Percentiles rank a stretch among this genome's conserved stretches.
These are phyloP conservation scores for Cyprinodon brontotheroides DNA, from an alignment of 2,113 vertebrate species.

Conservation along the genomic window DNA sequence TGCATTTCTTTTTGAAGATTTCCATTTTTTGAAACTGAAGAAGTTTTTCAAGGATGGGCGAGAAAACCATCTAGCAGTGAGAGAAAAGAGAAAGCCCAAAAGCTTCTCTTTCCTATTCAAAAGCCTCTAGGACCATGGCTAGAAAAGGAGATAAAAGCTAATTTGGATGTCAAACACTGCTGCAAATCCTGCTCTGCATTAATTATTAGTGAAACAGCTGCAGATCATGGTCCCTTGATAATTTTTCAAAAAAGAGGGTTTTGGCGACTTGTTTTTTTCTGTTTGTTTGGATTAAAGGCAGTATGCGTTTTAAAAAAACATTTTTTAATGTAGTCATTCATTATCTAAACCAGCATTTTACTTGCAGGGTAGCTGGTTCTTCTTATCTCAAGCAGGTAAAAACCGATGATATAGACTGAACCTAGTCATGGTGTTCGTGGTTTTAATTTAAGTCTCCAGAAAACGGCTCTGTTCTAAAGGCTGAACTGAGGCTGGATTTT, in stretches of 20 bases:
- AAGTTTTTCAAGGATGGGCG: neutral
- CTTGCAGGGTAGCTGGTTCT: no score
- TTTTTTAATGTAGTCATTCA: neutral
- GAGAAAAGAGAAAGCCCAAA: neutral
- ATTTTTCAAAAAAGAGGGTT: conserved; percentile 32
- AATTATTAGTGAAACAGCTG: conserved; percentile 52
- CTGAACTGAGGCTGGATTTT: neutral
- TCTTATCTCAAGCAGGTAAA: no score
- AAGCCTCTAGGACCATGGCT: conserved; percentile 6
- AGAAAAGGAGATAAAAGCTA: conserved; percentile 28
- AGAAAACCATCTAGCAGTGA: neutral
- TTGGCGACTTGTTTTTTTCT: conserved; percentile 21
- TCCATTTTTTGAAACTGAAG: neutral
- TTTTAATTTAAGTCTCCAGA: no score
- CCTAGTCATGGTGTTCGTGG: no score
- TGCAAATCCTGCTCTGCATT: conserved; percentile 36
- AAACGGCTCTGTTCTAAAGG: no score
- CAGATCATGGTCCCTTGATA: conserved; percentile 39
- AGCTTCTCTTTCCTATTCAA: conserved; percentile 15
- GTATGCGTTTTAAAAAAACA: conserved; percentile 8
- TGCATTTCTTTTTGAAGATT: neutral
- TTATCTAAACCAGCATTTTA: no score
- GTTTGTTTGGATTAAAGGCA: conserved; percentile 16
- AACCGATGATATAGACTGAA: no score
- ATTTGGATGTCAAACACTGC: conserved; percentile 44